These are phyloP conservation scores for Pedionomus torquatus DNA, from an alignment of 2,113 vertebrate species.

Conservation along the genomic window DNA sequence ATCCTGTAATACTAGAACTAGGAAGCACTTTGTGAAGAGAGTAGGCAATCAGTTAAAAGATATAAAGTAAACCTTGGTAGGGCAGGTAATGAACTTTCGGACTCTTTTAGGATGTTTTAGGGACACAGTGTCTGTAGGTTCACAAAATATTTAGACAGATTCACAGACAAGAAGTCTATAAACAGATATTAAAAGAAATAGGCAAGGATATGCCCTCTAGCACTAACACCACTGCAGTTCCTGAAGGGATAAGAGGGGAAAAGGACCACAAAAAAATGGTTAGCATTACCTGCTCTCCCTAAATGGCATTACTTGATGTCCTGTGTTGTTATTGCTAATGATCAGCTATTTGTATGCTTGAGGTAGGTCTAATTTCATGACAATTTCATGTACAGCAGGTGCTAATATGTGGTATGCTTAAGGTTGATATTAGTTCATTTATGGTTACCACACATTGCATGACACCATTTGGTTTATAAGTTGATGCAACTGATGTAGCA, in stretches of 20 bases:
- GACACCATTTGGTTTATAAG: background rate
- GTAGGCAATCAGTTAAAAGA: background rate
- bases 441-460: background rate
- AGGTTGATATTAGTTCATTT: background rate
- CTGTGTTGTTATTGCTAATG: background rate
- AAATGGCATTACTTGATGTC: background rate
- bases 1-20: background rate
- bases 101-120: background rate
- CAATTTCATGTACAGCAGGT: background rate
- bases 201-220: background rate
- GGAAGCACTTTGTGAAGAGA: background rate
- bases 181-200: background rate
- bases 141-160: background rate
- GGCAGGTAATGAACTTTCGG: background rate
- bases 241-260: background rate
- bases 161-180: background rate
- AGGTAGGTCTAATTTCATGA: background rate
- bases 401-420: background rate
- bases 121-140: background rate
- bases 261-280: background rate
- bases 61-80: background rate
- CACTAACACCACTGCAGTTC: background rate
- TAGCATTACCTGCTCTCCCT: background rate
- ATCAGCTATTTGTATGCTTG: background rate
- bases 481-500: background rate